Base-by-base conservation (phyloP, 2,113 vertebrate species). In the Mesitornis unicolor region DNA sequence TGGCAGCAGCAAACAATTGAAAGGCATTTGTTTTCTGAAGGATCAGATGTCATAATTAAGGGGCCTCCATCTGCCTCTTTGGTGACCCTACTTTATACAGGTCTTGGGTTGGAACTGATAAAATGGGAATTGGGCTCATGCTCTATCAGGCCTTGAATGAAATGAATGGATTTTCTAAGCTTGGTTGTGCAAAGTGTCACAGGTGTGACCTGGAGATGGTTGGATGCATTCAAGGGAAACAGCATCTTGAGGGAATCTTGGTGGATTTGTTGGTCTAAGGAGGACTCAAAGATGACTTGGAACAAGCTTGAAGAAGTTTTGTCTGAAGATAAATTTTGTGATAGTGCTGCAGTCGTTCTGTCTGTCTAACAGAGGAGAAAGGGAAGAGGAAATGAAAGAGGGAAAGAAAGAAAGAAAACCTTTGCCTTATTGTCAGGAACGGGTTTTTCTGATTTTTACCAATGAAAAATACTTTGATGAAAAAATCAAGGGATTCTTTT, bases 121-220 rank as follows among this genome's bases (percentile, higher is more conserved):
- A 38, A 61, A 31, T 10, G 16, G 25, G 6, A 63, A 16, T 26
- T 70, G 42, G 56, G 31, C 15, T 48, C 7, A 22, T 24, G 25
- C 13, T 70, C 31, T 5, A 13, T 38, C 28, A 20, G 43, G 43
- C 11, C 16, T 67, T n/a, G n/a, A n/a, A 7, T 35, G 33, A 56
- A 64, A 57, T 48, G n/a, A 67, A 48, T 40, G 17, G n/a, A 7
- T 69, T 92, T 90, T 7, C 26, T 63, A 35, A 65, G 38, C 60
- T 94, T 57, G 40, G 15, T 9, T 77, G 18, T n/a, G n/a, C 36
- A 28, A 11, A 13, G 9, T 26, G 14, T 67, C 70, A 24, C 8
- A 1, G 0, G 1, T 29, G 3, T 29, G 26, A 31, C 31, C 9
- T 87, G 59, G 12, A 73, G 19, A 2, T 16, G 24, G 18, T 40